Evolutionary conservation across 2,888 invertebrate species (phyloP), one percentile per base, ranked within the genome.

Genomic region (Polydrusus pterygomalis): DNA sequence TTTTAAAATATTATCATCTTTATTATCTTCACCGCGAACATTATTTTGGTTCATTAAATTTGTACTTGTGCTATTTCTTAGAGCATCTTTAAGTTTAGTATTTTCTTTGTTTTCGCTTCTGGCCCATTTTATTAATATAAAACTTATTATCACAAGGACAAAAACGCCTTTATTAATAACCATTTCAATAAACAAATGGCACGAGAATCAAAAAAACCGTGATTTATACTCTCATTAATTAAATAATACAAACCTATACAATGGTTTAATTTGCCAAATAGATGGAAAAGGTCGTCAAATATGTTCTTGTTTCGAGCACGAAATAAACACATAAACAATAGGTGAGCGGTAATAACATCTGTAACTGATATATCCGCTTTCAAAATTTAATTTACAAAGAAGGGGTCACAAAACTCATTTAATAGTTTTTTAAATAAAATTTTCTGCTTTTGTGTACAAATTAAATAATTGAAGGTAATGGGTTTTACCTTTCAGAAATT

Each of bases 1-100:
- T 77, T 81, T 84, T 15, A 86, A 71, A 20, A 79, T 60, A 54
- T 80, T 79, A 5, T 78, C 78, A 47, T 78, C 78, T 11, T 76
- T 43, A 49, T 58, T 56, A n/a, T 58, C 65, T 5, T 75, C 74
- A 17, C 78, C 78, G n/a, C 70, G 58, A n/a, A 71, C 74, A 17
- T 74, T 71, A 54, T 79, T 78, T n/a, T 72, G 56, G 15, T 40
- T 43, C 38, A 9, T 10, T 49, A 6, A 63, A 20, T 54, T 70
- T 1, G 64, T 56, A 25, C 40, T 79, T 34, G 80, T 74, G 43
- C 75, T 77, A 49, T 81, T 82, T 67, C 74, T 81, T 11, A 82
- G 15, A 8, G 76, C 80, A 68, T 82, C 82, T 64, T 79, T 81
- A 13, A 83, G 43, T 49, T 17, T 49, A n/a, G n/a, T 54, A 54